Evolutionary conservation across 2,888 invertebrate species (phyloP), one percentile per base, ranked within the genome.

Genomic region (Coenonympha arcania): DNA sequence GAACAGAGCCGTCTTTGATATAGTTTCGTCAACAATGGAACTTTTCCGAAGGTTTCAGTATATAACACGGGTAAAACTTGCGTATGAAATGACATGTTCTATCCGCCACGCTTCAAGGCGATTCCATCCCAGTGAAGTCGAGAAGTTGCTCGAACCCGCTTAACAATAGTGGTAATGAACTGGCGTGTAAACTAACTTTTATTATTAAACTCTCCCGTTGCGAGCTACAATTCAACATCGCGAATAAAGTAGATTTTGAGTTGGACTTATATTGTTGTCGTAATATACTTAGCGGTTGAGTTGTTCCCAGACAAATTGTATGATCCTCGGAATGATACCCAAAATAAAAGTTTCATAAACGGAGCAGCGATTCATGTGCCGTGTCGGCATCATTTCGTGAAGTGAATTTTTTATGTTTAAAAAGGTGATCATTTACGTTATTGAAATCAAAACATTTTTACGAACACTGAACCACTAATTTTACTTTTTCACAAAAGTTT

Each of bases 101-200:
- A 13, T 39, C 24, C n/a, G 13, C 24, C 39, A 39, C 39, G 28
- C 19, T 41, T 41, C 28, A 41, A 41, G 19, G 30, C 11, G 30
- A 30, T 41, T 41, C 41, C 41, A 41, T 11, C 30, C 30, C 19
- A 41, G 30, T 41, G 41, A 30, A 30, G 41, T 41, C 13, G 18
- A 19, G 19, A n/a, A 28, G 41, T 41, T 41, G 18, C 28, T 26
- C 18, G 4, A 28, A n/a, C 2, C 26, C 41, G 18, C 28, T 11
- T 11, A 19, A 41, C 41, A 41, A 41, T 30, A 3, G 30, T 19
- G 8, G 28, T 41, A 41, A 41, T 41, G 41, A 41, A 41, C 28
- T 19, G 18, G 13, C 28, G 8, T 30, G 19, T 30, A 30, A 28
- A 41, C 40, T 28, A 40, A 40, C 41, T 41, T 41, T 41, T 41